Conservation (phyloP, 2,113 vertebrate genomes). For the Ceyx melanurus region DNA sequence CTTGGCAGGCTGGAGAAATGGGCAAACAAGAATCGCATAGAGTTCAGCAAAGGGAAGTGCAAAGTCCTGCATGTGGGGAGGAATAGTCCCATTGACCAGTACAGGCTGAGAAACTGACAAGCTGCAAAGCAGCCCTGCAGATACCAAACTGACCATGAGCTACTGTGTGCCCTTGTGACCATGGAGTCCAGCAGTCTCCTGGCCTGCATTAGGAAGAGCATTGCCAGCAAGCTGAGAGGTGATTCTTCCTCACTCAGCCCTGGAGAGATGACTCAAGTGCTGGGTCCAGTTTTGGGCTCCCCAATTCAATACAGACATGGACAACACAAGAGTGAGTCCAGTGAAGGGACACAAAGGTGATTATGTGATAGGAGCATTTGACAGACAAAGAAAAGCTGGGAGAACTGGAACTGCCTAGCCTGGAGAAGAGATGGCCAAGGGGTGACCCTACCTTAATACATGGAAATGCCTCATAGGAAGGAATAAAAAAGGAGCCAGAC, state of each 20-base stretch:
- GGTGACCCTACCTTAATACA: not conserved
- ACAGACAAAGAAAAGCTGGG: not conserved
- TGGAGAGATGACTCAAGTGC: not conserved
- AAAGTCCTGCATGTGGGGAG: not conserved
- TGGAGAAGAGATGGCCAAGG: not conserved
- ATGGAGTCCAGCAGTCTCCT: not conserved
- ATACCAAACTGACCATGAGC: rapidly evolving
- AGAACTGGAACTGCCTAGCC: not conserved
- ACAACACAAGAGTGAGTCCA: not conserved
- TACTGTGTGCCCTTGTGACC: rapidly evolving
- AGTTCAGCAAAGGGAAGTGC: not conserved
- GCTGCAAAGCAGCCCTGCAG: not conserved
- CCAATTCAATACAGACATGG: not conserved
- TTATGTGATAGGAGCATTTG: not conserved
- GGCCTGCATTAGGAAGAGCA: not conserved
- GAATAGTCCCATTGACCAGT: not conserved
- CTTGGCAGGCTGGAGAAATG: not conserved
- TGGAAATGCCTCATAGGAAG: not conserved
- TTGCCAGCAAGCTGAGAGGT: not conserved
- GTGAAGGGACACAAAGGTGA: not conserved
- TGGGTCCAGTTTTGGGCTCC: not conserved
- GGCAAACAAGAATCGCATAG: not conserved
- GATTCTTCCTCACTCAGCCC: not conserved
- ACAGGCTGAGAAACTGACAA: not conserved
- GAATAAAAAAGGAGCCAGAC: not conserved